Conservation (phyloP, 1,140 invertebrate species). For the Eupristina koningsbergeri region DNA sequence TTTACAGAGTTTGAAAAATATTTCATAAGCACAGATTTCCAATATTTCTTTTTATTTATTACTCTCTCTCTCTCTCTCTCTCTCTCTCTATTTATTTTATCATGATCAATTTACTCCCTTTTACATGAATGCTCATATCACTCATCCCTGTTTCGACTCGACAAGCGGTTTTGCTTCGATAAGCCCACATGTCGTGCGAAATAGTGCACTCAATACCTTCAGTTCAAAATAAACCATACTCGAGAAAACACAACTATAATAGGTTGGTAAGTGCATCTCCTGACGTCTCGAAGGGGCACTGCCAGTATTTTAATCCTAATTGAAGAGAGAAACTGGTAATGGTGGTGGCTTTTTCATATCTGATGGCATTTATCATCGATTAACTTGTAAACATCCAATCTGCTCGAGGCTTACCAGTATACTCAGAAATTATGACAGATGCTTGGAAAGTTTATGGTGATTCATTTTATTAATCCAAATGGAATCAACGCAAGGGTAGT, state of each 20-base stretch:
- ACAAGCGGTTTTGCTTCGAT: conserved; percentile 64
- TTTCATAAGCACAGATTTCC: no score
- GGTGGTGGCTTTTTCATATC: conserved; percentile 38
- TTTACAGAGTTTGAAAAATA: no score
- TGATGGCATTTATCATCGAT: conserved; percentile 64
- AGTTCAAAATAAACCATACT: conserved; percentile 56
- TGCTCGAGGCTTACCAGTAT: conserved; percentile 1
- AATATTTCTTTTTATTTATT: not conserved
- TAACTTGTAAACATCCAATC: conserved; percentile 55
- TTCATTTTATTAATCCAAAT: conserved; percentile 31
- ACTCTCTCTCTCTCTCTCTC: not conserved
- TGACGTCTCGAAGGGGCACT: conserved; percentile 59
- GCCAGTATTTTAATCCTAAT: not conserved
- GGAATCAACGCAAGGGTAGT: not conserved
- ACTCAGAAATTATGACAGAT: conserved; percentile 50
- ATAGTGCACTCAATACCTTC: conserved; percentile 24
- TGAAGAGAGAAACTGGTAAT: not conserved
- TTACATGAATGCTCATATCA: not conserved
- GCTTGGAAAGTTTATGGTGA: conserved; percentile 8
- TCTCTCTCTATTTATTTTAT: not conserved
- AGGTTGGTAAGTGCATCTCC: conserved; percentile 55
- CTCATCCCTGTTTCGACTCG: not conserved
- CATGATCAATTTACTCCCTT: conserved; percentile 26
- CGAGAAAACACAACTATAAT: conserved; percentile 8
- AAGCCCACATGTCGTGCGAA: conserved; percentile 66